Evolutionary conservation across 2,797 vertebrate genomes (phyloP).

Genomic region (Anguilla obscura): DNA sequence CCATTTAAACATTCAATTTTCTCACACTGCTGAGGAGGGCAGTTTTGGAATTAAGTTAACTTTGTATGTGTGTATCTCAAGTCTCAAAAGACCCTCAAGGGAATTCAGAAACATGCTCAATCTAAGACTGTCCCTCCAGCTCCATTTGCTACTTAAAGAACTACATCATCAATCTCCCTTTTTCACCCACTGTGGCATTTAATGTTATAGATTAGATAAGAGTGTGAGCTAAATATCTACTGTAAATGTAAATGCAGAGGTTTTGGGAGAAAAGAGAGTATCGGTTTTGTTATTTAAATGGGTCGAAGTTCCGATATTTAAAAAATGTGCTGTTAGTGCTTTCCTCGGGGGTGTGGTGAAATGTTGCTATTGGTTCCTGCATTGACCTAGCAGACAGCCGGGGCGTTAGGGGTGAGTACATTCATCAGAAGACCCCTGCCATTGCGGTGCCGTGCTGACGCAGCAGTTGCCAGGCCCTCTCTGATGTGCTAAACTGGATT

Average conservation of each 20-base stretch:
- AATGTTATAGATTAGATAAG: background rate
- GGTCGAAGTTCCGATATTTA: background rate
- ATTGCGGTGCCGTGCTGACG: background rate
- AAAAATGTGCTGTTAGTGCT: background rate
- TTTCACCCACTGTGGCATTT: background rate
- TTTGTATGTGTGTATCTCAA: background rate
- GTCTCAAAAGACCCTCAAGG: background rate
- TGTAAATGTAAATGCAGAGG: background rate
- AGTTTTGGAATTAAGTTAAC: background rate
- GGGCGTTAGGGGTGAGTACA: background rate
- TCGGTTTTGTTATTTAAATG: background rate
- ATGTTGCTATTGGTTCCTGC: background rate
- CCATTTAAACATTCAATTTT: background rate
- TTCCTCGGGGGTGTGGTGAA: background rate
- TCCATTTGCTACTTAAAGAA: background rate
- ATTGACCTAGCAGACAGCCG: background rate
- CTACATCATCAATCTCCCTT: background rate
- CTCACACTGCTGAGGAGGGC: background rate
- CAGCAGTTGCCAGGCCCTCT: background rate
- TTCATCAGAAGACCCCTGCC: background rate
- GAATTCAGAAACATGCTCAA: background rate
- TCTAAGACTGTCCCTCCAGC: background rate
- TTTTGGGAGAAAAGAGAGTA: background rate
- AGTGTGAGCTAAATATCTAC: background rate
- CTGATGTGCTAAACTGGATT: slow-evolving; percentile 16